Evolutionary conservation across 1,140 invertebrate genomes (phyloP), one percentile per base, ranked within the genome.

Genomic region (Druon quercuslanigerum): DNA sequence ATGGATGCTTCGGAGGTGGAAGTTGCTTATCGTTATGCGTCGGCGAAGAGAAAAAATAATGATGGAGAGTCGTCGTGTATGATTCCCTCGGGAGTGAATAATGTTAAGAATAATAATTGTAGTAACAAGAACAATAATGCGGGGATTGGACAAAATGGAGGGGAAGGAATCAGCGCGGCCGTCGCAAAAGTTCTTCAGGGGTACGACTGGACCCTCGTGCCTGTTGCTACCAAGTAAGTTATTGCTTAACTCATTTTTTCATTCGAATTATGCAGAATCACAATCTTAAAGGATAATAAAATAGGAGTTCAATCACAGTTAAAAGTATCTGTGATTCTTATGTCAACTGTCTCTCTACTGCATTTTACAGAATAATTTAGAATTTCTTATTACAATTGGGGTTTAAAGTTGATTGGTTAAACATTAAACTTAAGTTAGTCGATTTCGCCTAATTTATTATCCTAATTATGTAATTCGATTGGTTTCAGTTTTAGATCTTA

Each of bases 201-300:
- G 14, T 97, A 97, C 89, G 96, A 98, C 86, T 97, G 96, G 96
- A 95, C 95, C 20, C 90, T 96, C 57, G 95, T 97, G 16, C 96
- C 96, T 16, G 94, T 96, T 78, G 95, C 95, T 7, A 94, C 93
- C 87, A 96, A 96, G 95, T 96, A 91, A 94, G 94, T 93, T 75
- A 52, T 74, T 52, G 5, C 3, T 52, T 40, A n/a, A 40, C 25
- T 40, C 40, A 40, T 33, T 66, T 46, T 66, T 7, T 14, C 7
- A 57, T 57, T 12, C 0, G 3, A 17, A 16, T 57, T 57, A 33
- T 57, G 19, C 11, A 20, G 13, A 20, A 33, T 57, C 7, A 25
- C 11, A 25, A 57, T 57, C 13, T 57, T 14, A 9, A 57, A 7
- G 5, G 25, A 33, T 33, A 33, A 33, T 33, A 33, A 33, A 33